phyloP scores from a whole-genome alignment of 1,140 invertebrate species.

The Cydia pomonella region DNA sequence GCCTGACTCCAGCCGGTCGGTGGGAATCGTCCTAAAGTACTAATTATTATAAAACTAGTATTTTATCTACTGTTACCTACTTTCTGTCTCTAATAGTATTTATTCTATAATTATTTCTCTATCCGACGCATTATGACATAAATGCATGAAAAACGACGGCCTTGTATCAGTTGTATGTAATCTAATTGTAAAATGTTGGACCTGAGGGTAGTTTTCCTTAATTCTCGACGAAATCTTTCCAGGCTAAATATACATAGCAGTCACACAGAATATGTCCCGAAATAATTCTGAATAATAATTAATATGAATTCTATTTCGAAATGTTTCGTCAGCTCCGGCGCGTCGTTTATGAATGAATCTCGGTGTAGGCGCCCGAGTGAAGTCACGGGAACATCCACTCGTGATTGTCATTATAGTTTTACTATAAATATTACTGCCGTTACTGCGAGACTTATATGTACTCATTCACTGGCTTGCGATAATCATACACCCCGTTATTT shows the following conservation, averaged over 20 bases:
- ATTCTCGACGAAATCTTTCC: background rate
- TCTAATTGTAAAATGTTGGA: background rate
- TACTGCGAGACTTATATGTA: background rate
- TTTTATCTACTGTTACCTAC: no score
- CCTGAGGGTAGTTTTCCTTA: background rate
- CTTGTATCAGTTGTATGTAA: no score
- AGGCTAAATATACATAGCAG: background rate
- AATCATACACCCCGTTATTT: background rate
- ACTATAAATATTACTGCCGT: background rate
- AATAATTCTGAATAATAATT: background rate
- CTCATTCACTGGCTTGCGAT: background rate
- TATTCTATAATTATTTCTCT: no score
- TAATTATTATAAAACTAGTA: no score
- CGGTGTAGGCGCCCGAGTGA: conserved; percentile 1
- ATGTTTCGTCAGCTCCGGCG: conserved; percentile 1
- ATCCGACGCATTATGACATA: no score
- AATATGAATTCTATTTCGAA: conserved; percentile 26
- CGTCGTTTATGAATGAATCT: conserved; percentile 19
- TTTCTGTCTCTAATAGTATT: no score
- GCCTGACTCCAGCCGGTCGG: no score
- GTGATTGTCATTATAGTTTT: background rate
- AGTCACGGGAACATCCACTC: conserved; percentile 17
- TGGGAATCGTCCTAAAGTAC: no score
- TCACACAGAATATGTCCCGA: background rate
- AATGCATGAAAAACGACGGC: no score